phyloP scores from a whole-genome alignment of 2,113 vertebrate species.

The Vireo altiloquus region DNA sequence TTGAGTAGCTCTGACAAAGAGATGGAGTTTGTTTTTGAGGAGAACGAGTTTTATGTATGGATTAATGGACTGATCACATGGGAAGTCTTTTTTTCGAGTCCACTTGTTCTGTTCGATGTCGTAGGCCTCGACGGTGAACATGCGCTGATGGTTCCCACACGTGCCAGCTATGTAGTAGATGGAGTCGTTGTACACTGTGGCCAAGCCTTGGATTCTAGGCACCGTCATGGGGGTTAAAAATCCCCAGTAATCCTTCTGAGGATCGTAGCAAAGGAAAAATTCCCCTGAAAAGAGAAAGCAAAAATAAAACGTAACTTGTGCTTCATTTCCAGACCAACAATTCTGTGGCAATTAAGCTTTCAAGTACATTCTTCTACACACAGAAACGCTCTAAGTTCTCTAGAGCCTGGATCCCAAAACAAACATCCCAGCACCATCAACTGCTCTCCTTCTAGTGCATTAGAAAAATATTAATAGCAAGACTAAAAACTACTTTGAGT shows the following conservation, averaged over 20 bases:
- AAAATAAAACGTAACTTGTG: background rate
- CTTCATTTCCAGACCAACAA: background rate
- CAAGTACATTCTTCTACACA: background rate
- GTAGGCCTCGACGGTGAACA: conserved; percentile 96
- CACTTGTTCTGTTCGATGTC: conserved; percentile 92
- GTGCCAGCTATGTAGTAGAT: conserved; percentile 98
- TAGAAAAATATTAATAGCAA: background rate
- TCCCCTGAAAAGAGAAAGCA: conserved; percentile 80
- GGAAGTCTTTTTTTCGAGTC: conserved; percentile 90
- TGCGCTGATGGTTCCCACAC: conserved; percentile 93
- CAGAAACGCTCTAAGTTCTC: rapidly evolving
- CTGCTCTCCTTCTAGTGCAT: background rate
- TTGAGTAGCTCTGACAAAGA: conserved; percentile 97
- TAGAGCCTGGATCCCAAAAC: background rate
- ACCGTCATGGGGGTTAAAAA: conserved; percentile 92
- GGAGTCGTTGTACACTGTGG: conserved; percentile 87
- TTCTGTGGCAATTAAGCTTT: background rate
- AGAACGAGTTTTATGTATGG: conserved; percentile 95
- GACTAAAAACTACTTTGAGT: background rate
- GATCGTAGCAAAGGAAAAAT: conserved; percentile 96
- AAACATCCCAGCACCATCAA: background rate
- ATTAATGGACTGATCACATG: conserved; percentile 94
- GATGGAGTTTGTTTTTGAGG: conserved; percentile 89
- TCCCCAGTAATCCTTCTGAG: conserved; percentile 96
- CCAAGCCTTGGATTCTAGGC: conserved; percentile 92